phyloP scores from a whole-genome alignment of 1,140 invertebrate species.

The Platorchestia sp. region DNA sequence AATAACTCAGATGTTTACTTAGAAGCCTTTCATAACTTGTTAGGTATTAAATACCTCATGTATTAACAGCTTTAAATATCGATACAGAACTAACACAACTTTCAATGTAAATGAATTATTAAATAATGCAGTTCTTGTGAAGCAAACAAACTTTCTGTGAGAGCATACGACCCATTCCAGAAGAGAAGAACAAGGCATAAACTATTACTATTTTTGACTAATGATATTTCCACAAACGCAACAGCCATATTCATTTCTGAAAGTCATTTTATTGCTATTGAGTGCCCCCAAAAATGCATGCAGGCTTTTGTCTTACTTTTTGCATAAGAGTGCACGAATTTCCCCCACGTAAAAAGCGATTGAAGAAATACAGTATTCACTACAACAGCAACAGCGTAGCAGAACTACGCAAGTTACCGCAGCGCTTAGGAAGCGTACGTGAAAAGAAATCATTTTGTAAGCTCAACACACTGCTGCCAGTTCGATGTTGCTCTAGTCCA shows the following conservation, averaged over 20 bases:
- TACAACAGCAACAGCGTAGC: background rate
- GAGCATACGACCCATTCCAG: too few relatives aligned
- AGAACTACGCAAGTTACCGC: background rate
- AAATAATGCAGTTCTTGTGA: too few relatives aligned
- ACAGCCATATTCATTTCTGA: background rate
- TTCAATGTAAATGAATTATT: too few relatives aligned
- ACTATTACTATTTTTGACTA: too few relatives aligned
- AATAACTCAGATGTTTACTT: too few relatives aligned
- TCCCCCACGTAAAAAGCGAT: background rate
- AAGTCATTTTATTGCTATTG: background rate
- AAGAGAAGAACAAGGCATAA: too few relatives aligned
- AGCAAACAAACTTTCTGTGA: too few relatives aligned
- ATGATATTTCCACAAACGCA: too few relatives aligned
- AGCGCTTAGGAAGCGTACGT: background rate
- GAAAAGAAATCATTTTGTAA: background rate
- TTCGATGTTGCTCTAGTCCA: background rate
- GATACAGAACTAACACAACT: too few relatives aligned
- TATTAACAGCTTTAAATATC: too few relatives aligned
- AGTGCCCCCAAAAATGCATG: background rate
- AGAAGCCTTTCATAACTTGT: too few relatives aligned
- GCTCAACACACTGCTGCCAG: background rate
- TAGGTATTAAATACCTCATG: too few relatives aligned
- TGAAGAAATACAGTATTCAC: background rate
- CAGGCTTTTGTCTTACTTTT: background rate
- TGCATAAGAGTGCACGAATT: background rate